A percentile compares a stretch with the other conserved stretches of the same genome.
Conservation (phyloP, 1,140 invertebrate species). For the Drosophila melanica region DNA sequence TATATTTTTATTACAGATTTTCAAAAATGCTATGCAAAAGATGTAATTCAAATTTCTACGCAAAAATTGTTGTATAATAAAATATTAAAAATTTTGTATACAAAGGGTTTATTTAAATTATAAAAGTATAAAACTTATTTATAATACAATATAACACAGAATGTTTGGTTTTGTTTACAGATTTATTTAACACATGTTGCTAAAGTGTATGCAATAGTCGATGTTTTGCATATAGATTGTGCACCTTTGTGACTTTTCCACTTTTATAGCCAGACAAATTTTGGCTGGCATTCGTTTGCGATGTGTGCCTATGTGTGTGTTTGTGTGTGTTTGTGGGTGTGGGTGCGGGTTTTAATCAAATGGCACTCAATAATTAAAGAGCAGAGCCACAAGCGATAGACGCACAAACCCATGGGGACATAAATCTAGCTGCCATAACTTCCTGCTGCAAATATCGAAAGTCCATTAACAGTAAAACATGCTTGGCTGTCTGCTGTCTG, state of each 20-base stretch:
- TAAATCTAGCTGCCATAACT: constrained; percentile 79
- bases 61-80: too few relatives aligned
- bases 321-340: constrained; percentile 13
- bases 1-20: too few relatives aligned
- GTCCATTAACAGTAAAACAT: constrained; percentile 81
- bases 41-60: too few relatives aligned
- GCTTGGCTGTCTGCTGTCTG: constrained; percentile 24
- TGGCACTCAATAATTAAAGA: constrained; percentile 54
- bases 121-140: too few relatives aligned
- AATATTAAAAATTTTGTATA: too few relatives aligned
- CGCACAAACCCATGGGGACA: constrained; percentile 46
- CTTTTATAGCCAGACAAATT: constrained; percentile 48
- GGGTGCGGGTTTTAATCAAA: constrained; percentile 48
- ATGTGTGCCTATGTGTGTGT: constrained; percentile 13
- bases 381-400: constrained; percentile 31
- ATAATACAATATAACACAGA: too few relatives aligned
- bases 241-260: constrained; percentile 27
- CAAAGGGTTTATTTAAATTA: too few relatives aligned
- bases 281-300: constrained; percentile 30
- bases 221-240: not conserved
- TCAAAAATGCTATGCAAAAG: too few relatives aligned
- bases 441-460: constrained; percentile 78
- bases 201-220: not conserved
- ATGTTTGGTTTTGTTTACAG: too few relatives aligned
- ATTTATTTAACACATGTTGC: not conserved